Evolutionary conservation across 2,113 vertebrate species (phyloP).

Genomic region (Salvelinus namaycush): DNA sequence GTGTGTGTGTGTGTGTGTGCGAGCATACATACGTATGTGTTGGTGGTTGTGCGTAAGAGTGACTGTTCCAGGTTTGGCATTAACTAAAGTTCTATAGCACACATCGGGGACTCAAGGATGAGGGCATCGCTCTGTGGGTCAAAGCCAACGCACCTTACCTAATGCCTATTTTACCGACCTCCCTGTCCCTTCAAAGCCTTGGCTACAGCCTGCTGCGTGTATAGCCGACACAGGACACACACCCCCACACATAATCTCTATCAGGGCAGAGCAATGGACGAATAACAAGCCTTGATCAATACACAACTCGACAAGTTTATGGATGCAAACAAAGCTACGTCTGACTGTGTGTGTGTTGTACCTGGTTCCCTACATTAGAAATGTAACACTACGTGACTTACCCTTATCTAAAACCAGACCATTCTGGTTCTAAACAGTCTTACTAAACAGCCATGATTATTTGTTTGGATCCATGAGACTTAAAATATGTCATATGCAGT

Average conservation of each 20-base stretch:
- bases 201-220: not conserved
- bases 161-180: slow-evolving; percentile 7
- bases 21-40: slow-evolving; percentile 9
- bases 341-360: not conserved
- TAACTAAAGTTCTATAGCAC: slow-evolving; percentile 28
- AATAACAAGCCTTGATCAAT: slow-evolving; percentile 1
- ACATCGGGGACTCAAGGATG: not conserved
- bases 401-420: too few relatives aligned
- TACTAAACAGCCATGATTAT: not conserved
- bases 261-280: not conserved
- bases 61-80: slow-evolving; percentile 51
- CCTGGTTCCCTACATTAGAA: not conserved
- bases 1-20: slow-evolving; percentile 11
- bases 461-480: not conserved
- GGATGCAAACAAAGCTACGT: not conserved
- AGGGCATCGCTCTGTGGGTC: slow-evolving; percentile 1
- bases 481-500: not conserved
- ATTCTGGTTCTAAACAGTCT: too few relatives aligned
- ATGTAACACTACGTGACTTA: not conserved
- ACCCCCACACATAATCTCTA: not conserved
- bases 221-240: not conserved
- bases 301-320: slow-evolving; percentile 1
- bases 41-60: not conserved
- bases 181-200: slow-evolving; percentile 2
- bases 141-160: slow-evolving; percentile 16